Evolutionary conservation across 2,888 invertebrate species (phyloP).

Genomic region (Chydorus sphaericus): DNA sequence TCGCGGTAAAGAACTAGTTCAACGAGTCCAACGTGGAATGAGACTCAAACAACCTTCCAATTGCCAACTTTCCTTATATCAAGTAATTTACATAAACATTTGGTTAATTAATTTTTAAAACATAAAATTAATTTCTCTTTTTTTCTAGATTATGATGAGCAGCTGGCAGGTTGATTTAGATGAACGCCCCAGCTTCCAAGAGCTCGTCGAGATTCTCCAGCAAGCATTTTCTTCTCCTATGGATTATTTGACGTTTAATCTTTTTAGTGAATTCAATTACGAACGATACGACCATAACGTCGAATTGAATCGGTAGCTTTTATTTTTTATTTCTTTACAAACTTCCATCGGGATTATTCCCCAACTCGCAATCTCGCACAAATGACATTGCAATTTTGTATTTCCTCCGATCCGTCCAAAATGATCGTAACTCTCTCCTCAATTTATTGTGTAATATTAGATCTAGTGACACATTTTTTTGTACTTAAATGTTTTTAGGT

Average conservation of each 20-base stretch:
- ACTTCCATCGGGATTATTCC: background rate
- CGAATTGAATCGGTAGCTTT: constrained; percentile 19
- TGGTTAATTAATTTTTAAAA: too few relatives aligned
- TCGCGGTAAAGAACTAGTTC: constrained; percentile 47
- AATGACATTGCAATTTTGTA: background rate
- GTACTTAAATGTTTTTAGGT: too few relatives aligned
- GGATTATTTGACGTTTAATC: constrained; percentile 21
- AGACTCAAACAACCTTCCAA: constrained; percentile 57
- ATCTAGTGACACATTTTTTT: too few relatives aligned
- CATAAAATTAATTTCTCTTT: too few relatives aligned
- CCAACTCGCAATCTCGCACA: background rate
- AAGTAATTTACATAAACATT: too few relatives aligned
- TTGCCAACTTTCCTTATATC: constrained; percentile 62
- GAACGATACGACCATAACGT: constrained; percentile 22
- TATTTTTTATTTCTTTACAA: background rate
- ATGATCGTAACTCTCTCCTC: background rate
- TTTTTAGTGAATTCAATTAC: constrained; percentile 22
- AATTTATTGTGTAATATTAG: too few relatives aligned
- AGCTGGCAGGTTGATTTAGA: constrained; percentile 73
- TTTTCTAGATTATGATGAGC: constrained; percentile 58
- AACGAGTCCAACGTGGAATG: constrained; percentile 50
- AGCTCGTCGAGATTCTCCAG: constrained; percentile 34
- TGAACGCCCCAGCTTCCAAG: constrained; percentile 56
- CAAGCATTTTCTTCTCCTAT: constrained; percentile 13
- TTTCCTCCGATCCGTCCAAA: background rate